A percentile compares a stretch with the other conserved stretches of the same genome.
Conservation (phyloP, 2,797 vertebrate species). For the Danio kyathit region DNA sequence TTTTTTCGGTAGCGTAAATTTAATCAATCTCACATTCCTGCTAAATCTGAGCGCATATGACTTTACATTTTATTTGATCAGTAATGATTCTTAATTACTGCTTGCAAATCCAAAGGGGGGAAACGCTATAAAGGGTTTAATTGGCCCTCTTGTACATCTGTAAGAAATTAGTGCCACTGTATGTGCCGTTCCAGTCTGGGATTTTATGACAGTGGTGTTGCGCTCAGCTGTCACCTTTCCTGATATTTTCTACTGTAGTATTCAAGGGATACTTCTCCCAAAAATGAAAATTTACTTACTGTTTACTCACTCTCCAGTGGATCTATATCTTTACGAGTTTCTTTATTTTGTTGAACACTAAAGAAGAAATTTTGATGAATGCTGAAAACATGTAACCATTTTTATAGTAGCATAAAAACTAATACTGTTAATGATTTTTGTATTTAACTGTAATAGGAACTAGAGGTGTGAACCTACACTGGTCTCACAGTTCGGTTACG, state of each 20-base stretch:
- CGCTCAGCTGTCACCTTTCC: conserved; percentile 57
- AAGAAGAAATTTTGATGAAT: too few relatives aligned
- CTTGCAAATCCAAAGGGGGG: conserved; percentile 74
- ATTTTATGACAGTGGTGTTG: conserved; percentile 41
- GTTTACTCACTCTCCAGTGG: too few relatives aligned
- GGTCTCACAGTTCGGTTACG: too few relatives aligned
- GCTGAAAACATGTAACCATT: too few relatives aligned
- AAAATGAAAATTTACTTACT: too few relatives aligned
- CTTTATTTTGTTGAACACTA: too few relatives aligned
- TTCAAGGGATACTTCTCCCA: too few relatives aligned
- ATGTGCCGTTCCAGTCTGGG: conserved; percentile 37
- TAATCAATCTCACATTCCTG: conserved; percentile 63
- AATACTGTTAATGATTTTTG: too few relatives aligned
- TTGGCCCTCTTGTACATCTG: conserved; percentile 74
- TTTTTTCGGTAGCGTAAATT: conserved; percentile 69
- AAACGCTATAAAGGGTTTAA: conserved; percentile 79
- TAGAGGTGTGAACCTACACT: too few relatives aligned
- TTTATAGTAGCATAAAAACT: too few relatives aligned
- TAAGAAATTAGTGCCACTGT: conserved; percentile 72
- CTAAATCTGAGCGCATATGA: conserved; percentile 71
- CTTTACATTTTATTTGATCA: conserved; percentile 83
- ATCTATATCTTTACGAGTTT: too few relatives aligned
- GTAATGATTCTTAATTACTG: conserved; percentile 83
- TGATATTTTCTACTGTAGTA: conserved; percentile 64
- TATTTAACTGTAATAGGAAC: too few relatives aligned